Percentiles rank a stretch among this genome's conserved stretches.
phyloP scores from a whole-genome alignment of 2,888 invertebrate species.

The Laothoe populi region DNA sequence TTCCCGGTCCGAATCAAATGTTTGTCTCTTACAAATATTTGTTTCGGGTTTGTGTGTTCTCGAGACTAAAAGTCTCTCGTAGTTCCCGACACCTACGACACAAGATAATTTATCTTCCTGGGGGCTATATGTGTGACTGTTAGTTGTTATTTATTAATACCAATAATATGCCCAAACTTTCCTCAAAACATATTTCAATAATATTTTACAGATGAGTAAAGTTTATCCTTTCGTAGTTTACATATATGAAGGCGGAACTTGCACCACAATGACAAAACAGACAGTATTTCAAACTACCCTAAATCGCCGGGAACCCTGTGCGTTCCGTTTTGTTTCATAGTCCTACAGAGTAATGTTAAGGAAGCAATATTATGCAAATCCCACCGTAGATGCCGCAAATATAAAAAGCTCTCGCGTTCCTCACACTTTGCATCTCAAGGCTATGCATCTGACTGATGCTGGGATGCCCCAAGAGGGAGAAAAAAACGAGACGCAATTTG shows the following conservation, averaged over 20 bases:
- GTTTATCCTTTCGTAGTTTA: not conserved
- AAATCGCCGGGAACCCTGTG: constrained; percentile 36
- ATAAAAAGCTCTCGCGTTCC: constrained; percentile 81
- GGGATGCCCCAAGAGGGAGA: constrained; percentile 71
- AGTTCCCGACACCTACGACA: too few relatives aligned
- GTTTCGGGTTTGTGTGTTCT: too few relatives aligned
- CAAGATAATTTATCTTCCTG: too few relatives aligned
- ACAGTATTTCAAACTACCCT: constrained; percentile 35
- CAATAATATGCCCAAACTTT: too few relatives aligned
- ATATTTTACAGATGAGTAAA: not conserved
- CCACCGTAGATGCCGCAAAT: constrained; percentile 78
- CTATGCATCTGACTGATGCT: constrained; percentile 80
- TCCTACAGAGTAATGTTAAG: constrained; percentile 75
- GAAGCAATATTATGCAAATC: constrained; percentile 86
- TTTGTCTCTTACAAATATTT: too few relatives aligned
- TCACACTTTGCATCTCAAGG: constrained; percentile 84
- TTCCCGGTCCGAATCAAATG: too few relatives aligned
- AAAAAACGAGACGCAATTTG: constrained; percentile 81
- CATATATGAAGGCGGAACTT: not conserved
- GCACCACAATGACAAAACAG: not conserved
- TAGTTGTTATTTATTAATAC: too few relatives aligned
- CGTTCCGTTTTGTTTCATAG: constrained; percentile 66
- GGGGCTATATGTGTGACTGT: too few relatives aligned
- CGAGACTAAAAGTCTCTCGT: too few relatives aligned
- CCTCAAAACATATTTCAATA: not conserved